Percentiles rank a stretch among this genome's conserved stretches.
These are phyloP conservation scores for Clinocottus analis DNA, from an alignment of 2,113 vertebrate species.

Conservation along the genomic window DNA sequence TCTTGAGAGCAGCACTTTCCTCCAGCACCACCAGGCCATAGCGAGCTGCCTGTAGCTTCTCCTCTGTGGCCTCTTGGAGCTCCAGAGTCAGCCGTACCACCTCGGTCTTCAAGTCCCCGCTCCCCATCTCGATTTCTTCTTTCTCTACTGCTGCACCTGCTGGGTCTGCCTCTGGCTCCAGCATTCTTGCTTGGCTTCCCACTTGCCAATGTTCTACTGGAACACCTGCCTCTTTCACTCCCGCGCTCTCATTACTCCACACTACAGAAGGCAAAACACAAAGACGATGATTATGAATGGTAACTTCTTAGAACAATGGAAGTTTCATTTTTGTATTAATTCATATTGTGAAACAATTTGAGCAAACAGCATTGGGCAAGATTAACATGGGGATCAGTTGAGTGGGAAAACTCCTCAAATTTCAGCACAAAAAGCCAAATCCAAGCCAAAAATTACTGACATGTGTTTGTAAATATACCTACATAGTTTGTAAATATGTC, in stretches of 20 bases:
- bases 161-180: constrained; percentile 63
- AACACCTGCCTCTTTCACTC: constrained; percentile 54
- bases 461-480: no score
- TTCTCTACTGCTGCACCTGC: constrained; percentile 43
- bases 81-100: constrained; percentile 84
- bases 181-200: constrained; percentile 63
- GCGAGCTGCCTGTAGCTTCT: constrained; percentile 88
- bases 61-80: constrained; percentile 87
- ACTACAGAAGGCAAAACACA: constrained; percentile 29
- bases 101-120: constrained; percentile 75
- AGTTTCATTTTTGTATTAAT: constrained; percentile 12
- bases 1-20: constrained; percentile 84
- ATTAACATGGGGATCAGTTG: constrained; percentile 4
- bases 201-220: constrained; percentile 47
- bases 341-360: constrained; percentile 3
- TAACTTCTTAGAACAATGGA: constrained; percentile 28
- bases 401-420: constrained; percentile 4
- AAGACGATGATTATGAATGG: constrained; percentile 22
- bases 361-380: not conserved
- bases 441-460: constrained; percentile 1
- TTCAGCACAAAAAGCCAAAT: constrained; percentile 6
- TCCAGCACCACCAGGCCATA: constrained; percentile 89
- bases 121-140: constrained; percentile 57
- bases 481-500: not conserved
- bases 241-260: constrained; percentile 65